Evolutionary conservation across 35 echinoderm and acorn worm genomes (phyloP).

Genomic region (Diadema setosum): DNA sequence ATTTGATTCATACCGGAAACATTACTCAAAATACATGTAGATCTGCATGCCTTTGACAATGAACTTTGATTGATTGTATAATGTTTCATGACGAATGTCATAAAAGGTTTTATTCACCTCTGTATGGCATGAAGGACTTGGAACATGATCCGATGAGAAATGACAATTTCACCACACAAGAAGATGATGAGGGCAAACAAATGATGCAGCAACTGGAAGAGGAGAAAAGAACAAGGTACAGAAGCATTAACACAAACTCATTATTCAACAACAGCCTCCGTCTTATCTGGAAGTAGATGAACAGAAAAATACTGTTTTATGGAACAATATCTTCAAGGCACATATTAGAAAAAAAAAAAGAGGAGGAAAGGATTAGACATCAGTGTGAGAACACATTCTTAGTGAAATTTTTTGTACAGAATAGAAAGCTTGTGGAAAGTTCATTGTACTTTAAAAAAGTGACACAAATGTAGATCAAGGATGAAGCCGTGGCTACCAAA

Average conservation of each 20-base stretch:
- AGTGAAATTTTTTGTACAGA: too few relatives aligned
- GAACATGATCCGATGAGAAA: conserved; percentile 45
- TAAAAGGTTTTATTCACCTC: neutral
- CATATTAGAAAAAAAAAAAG: too few relatives aligned
- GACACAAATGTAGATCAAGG: too few relatives aligned
- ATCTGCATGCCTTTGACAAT: neutral
- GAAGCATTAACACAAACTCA: neutral
- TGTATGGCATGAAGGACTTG: conserved; percentile 11
- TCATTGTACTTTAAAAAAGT: too few relatives aligned
- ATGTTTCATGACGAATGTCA: too few relatives aligned
- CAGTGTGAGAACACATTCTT: too few relatives aligned
- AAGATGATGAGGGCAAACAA: conserved; percentile 53
- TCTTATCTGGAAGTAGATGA: too few relatives aligned
- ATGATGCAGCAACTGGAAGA: conserved; percentile 42
- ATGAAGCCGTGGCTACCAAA: too few relatives aligned
- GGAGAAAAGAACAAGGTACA: conserved; percentile 24
- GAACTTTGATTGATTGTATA: neutral
- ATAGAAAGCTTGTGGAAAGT: too few relatives aligned
- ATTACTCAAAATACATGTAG: neutral
- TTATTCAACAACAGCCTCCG: neutral
- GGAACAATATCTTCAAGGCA: too few relatives aligned
- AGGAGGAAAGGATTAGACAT: too few relatives aligned
- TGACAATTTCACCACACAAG: conserved; percentile 68
- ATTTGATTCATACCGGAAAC: neutral
- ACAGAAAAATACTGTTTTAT: too few relatives aligned